phyloP scores from a whole-genome alignment of 2,888 invertebrate species.

The Salticus scenicus region DNA sequence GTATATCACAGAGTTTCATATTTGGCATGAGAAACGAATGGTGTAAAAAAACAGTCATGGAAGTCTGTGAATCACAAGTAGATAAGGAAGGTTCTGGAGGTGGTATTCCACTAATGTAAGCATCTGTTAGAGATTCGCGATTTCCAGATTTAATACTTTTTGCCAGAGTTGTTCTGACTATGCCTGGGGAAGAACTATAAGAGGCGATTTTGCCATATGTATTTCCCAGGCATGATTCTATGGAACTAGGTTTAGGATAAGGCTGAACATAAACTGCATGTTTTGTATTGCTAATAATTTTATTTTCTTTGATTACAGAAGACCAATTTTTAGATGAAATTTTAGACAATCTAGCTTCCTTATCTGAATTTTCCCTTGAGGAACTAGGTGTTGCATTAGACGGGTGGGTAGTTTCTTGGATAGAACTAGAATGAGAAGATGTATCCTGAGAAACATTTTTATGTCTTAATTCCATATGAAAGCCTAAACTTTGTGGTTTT shows the following conservation, averaged over 20 bases:
- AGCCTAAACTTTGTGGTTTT: not conserved
- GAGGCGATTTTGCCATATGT: not conserved
- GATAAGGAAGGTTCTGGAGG: not conserved
- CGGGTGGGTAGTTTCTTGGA: not conserved
- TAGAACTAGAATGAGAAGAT: too few relatives aligned
- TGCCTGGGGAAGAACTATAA: not conserved
- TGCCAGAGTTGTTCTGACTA: not conserved
- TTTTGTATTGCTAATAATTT: not conserved
- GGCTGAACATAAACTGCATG: not conserved
- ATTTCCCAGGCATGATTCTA: not conserved
- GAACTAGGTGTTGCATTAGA: not conserved
- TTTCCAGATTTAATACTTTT: not conserved
- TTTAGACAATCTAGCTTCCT: not conserved
- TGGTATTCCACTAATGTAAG: not conserved
- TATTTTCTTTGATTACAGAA: not conserved
- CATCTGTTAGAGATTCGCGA: not conserved
- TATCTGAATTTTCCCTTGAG: not conserved
- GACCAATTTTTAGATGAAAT: not conserved
- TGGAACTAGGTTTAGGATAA: conserved; percentile 1
- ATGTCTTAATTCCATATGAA: conserved; percentile 22
- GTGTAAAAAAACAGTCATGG: not conserved
- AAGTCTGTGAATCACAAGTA: not conserved
- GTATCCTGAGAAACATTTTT: too few relatives aligned
- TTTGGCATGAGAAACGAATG: conserved; percentile 16
- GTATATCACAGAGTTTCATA: conserved; percentile 14